Evolutionary conservation across 92 coral and sea anemone species (phyloP).

Genomic region (Phenganax stokvisi): DNA sequence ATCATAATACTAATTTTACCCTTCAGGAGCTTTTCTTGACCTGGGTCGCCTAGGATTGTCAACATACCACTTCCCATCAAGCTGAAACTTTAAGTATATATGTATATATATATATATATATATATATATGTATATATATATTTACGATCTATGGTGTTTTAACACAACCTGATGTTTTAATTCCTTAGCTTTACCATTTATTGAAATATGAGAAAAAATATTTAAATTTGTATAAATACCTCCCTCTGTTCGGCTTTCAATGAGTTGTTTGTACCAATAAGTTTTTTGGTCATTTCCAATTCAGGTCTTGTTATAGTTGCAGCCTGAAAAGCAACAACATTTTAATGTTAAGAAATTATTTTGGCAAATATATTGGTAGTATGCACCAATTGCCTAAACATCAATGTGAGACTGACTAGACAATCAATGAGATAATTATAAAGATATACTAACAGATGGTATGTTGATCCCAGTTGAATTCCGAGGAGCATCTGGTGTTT

Average conservation of each 20-base stretch:
- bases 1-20: conserved; percentile 37
- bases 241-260: background rate
- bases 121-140: too few species aligned
- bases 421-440: conserved; percentile 10
- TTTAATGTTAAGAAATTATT: background rate
- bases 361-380: background rate
- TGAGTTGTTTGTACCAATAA: conserved; percentile 35
- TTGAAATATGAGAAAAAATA: background rate
- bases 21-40: conserved; percentile 75
- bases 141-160: background rate
- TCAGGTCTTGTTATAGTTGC: conserved; percentile 50
- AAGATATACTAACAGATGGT: conserved; percentile 28
- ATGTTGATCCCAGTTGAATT: conserved; percentile 25
- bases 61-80: conserved; percentile 56
- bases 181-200: too few species aligned
- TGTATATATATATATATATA: background rate
- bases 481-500: conserved; percentile 78
- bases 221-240: background rate
- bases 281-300: conserved; percentile 47
- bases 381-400: background rate
- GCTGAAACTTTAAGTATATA: conserved; percentile 43
- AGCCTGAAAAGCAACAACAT: conserved; percentile 18
- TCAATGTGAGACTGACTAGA: background rate
- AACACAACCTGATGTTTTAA: background rate
- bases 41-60: conserved; percentile 53